Evolutionary conservation across 2,797 vertebrate genomes (phyloP), one percentile per base, ranked within the genome.

Genomic region (Momotus momota): DNA sequence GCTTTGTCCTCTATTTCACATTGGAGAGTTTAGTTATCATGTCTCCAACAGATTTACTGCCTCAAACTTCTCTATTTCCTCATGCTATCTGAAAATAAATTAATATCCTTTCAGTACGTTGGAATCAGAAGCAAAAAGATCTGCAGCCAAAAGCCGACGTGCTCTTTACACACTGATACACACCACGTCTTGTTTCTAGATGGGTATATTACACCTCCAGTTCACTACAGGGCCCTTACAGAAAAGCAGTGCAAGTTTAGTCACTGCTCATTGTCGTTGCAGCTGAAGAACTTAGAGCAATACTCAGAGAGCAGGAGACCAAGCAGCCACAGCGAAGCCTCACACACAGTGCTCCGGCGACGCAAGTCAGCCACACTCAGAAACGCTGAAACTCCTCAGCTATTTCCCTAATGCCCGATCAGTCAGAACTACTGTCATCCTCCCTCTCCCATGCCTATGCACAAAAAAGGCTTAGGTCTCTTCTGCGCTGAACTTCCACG

Each of bases 1-100:
- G 25, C 49, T 93, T 51, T 54, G 26, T 38, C 26, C 26, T 88
- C 33, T 80, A 33, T 43, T 43, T 85, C 0, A 0, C 60, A 69
- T 5, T 22, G 23, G 22, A 80, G 29, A 79, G 23, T 46, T 80
- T 88, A 86, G 67, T 31, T 64, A 52, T 31, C 4, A 0, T 12
- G 25, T 43, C 31, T 71, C 55, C 6, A 64, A 19, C 2, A 1
- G 45, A 77, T 86, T 93, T 77, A 87, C 5, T 74, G 49, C 49
- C n/a, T 51, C 67, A 57, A 84, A 90, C 17, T 33, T 67, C 29
- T 29, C 58, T 33, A 12, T 82, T 85, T 65, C 64, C 55, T 65
- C 69, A 88, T 10, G 29, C 58, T 86, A 79, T 20, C 79, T 48
- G 40, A 90, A 94, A 93, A 81, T 40, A 81, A 93, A 81, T 45